Evolutionary conservation across 2,888 invertebrate genomes (phyloP).

Genomic region (Encarsia formosa): DNA sequence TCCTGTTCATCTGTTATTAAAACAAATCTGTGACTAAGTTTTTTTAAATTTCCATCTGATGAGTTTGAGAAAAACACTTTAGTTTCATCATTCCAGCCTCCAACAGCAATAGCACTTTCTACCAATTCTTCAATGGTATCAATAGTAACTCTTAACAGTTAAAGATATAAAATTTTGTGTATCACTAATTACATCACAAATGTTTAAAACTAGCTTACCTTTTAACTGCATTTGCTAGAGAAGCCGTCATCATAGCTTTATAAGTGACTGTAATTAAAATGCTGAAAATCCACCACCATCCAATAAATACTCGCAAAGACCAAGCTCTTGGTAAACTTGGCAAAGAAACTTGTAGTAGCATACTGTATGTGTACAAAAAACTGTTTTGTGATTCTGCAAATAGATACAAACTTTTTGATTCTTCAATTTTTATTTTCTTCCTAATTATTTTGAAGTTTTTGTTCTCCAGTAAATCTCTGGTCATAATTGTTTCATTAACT

Average conservation of each 20-base stretch:
- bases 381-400: slow-evolving; percentile 72
- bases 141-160: slow-evolving; percentile 64
- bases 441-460: slow-evolving; percentile 16
- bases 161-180: background rate
- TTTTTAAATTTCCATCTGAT: slow-evolving; percentile 62
- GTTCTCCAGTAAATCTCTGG: background rate
- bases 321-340: slow-evolving; percentile 74
- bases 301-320: slow-evolving; percentile 75
- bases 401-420: slow-evolving; percentile 58
- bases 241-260: slow-evolving; percentile 80
- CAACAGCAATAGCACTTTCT: slow-evolving; percentile 62
- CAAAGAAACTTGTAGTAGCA: slow-evolving; percentile 74
- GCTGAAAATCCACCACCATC: slow-evolving; percentile 86
- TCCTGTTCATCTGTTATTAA: slow-evolving; percentile 59
- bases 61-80: slow-evolving; percentile 68
- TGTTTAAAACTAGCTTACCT: too few species aligned
- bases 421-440: slow-evolving; percentile 18
- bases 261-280: slow-evolving; percentile 76
- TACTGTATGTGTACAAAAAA: slow-evolving; percentile 74
- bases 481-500: background rate
- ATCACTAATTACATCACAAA: too few species aligned
- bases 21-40: slow-evolving; percentile 66
- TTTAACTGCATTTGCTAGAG: slow-evolving; percentile 72
- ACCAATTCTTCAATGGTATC: slow-evolving; percentile 70
- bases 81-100: slow-evolving; percentile 70